phyloP scores from a whole-genome alignment of 2,888 invertebrate species.

The Nomada goodeniana region DNA sequence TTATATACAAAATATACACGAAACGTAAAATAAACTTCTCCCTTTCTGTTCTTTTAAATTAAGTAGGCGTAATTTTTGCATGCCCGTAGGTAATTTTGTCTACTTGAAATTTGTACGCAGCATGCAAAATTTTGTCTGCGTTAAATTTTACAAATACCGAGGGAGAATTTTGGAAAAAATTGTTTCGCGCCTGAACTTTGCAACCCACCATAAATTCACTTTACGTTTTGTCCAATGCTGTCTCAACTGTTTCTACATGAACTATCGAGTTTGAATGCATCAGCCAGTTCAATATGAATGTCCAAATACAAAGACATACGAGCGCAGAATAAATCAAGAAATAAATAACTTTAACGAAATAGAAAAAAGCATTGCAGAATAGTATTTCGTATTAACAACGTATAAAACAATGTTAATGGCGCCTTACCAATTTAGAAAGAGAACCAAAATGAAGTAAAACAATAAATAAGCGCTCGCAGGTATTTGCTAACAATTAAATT shows the following conservation, averaged over 20 bases:
- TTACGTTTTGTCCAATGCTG: conserved; percentile 5
- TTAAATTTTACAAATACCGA: conserved; percentile 2
- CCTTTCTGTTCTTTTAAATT: not conserved
- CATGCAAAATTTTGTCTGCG: not conserved
- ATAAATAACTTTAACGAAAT: conserved; percentile 15
- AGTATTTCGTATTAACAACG: not conserved
- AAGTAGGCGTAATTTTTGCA: not conserved
- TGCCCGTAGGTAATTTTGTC: not conserved
- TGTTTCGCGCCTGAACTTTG: not conserved
- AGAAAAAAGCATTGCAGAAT: not conserved
- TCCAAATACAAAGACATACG: conserved; percentile 21
- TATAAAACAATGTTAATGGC: conserved; percentile 1
- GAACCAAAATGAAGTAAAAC: not conserved
- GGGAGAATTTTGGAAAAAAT: not conserved
- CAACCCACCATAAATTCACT: not conserved
- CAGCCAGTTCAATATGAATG: conserved; percentile 2
- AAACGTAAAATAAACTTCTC: not conserved
- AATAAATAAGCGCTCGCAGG: conserved; percentile 21
- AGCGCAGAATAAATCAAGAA: conserved; percentile 4
- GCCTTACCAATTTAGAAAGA: not conserved
- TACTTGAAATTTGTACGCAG: not conserved
- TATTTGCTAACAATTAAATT: conserved; percentile 25
- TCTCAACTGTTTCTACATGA: not conserved
- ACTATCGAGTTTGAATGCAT: not conserved
- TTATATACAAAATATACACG: conserved; percentile 4